Base-by-base conservation (phyloP, 2,113 vertebrate species). In the Nothoprocta perdicaria region DNA sequence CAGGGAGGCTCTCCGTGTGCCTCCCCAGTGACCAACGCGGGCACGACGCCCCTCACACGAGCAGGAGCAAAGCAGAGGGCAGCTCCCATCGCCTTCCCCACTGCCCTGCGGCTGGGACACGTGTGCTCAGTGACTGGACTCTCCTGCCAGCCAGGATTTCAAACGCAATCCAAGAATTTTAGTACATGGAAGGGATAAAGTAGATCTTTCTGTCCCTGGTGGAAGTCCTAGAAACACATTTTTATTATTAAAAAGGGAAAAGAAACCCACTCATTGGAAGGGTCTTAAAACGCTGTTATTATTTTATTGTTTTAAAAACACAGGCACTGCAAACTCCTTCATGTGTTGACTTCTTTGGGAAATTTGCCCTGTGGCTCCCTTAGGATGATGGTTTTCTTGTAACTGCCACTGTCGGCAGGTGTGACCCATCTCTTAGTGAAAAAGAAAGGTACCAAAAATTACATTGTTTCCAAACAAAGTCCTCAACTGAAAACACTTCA, bases 321-420 rank as follows among this genome's bases (percentile, higher is more conserved):
- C 12, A 90, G 92, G 50, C 78, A 60, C 60, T 52, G 63, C 52
- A 86, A 84, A 93, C 76, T 24, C 58, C 58, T 65, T 87, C n/a
- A 46, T 0, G 0, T 73, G 71, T 26, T 88, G 61, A 93, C 94
- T 66, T 75, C 80, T 79, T n/a, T 71, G 72, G 67, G 75, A 93
- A 55, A 80, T 92, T 26, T 87, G 78, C 75, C 84, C 84, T 18
- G n/a, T 29, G 60, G 31, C 67, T 94, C 86, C 90, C 89, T 16
- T 43, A 92, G 65, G 65, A 83, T 46, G 80, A 83, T 83, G 73
- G 94, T 89, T 89, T 96, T 90, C 94, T 86, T 76, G 29, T 58
- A 72, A 81, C 50, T 68, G 69, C 72, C 45, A 72, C 53, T 84
- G 63, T 53, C 93, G 91, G 84, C 86, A 90, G 92, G 72, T 41